Conservation (phyloP, 1,140 invertebrate species). For the Acromyrmex charruanus region DNA sequence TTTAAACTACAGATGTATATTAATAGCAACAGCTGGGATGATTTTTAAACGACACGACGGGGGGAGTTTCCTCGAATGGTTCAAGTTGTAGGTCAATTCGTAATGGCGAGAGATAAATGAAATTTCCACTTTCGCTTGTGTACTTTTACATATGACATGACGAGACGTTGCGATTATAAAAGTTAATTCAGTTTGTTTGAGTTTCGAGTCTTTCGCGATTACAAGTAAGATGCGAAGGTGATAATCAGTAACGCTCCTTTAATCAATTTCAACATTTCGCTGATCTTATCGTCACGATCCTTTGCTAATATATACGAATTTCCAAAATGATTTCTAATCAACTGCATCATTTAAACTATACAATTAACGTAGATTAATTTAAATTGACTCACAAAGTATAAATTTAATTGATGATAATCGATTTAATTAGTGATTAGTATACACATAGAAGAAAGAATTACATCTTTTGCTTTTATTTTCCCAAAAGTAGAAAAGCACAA, state of each 20-base stretch:
- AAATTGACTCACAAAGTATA: neutral
- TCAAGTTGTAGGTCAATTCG: constrained; percentile 27
- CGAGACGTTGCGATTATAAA: constrained; percentile 24
- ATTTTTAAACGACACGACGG: constrained; percentile 30
- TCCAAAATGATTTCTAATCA: neutral
- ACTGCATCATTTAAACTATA: neutral
- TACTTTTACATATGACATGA: constrained; percentile 5
- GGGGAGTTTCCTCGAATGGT: neutral
- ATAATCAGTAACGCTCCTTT: constrained; percentile 4
- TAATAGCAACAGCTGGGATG: constrained; percentile 6
- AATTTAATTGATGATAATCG: neutral
- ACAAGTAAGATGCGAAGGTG: neutral
- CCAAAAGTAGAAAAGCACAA: neutral
- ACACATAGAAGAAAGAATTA: neutral
- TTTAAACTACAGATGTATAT: constrained; percentile 12
- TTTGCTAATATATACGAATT: neutral
- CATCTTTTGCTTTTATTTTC: neutral
- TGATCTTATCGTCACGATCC: neutral
- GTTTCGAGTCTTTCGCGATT: constrained; percentile 27
- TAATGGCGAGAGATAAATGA: constrained; percentile 44
- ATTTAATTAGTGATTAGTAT: neutral
- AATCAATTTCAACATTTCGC: constrained; percentile 3
- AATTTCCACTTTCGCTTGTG: constrained; percentile 50
- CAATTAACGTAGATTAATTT: neutral
- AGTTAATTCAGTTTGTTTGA: neutral